Evolutionary conservation across 2,888 invertebrate genomes (phyloP).

Genomic region (Calliphora vomitoria): DNA sequence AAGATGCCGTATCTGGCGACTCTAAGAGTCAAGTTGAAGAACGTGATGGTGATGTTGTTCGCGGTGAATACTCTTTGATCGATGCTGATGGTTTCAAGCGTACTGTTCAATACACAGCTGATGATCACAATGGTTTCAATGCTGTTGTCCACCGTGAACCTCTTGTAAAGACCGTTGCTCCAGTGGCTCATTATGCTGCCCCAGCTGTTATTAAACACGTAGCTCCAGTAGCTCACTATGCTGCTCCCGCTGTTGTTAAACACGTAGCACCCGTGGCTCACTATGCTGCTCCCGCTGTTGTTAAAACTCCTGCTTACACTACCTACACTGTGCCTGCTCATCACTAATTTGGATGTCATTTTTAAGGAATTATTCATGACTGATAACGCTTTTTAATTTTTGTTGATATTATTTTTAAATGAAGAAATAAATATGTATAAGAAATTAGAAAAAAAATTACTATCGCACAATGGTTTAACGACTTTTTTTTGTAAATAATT

Average conservation of each 20-base stretch:
- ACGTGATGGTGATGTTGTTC: conserved; percentile 83
- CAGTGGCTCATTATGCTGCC: conserved; percentile 50
- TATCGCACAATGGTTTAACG: too few relatives aligned
- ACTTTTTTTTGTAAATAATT: too few relatives aligned
- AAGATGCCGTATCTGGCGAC: conserved; percentile 82
- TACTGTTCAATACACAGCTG: conserved; percentile 82
- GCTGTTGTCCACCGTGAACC: conserved; percentile 82
- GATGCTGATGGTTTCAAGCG: conserved; percentile 83
- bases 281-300: conserved; percentile 52
- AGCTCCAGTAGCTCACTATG: conserved; percentile 1
- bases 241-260: conserved; percentile 59
- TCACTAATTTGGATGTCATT: conserved; percentile 59
- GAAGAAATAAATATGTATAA: background rate
- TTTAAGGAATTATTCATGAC: background rate
- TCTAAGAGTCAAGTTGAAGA: conserved; percentile 83
- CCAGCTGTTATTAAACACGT: conserved; percentile 60
- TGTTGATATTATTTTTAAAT: background rate
- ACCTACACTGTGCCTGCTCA: conserved; percentile 72
- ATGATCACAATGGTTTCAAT: conserved; percentile 82
- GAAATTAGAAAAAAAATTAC: background rate
- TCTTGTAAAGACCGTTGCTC: conserved; percentile 68
- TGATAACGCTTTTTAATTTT: conserved; percentile 17
- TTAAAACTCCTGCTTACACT: conserved; percentile 71
- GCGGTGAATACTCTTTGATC: conserved; percentile 83
- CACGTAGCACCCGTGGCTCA: conserved; percentile 61